A percentile compares a stretch with the other conserved stretches of the same genome.
Conservation (phyloP, 37 sponge, comb jelly and placozoan genomes). For the Cliona cf. orientalis region DNA sequence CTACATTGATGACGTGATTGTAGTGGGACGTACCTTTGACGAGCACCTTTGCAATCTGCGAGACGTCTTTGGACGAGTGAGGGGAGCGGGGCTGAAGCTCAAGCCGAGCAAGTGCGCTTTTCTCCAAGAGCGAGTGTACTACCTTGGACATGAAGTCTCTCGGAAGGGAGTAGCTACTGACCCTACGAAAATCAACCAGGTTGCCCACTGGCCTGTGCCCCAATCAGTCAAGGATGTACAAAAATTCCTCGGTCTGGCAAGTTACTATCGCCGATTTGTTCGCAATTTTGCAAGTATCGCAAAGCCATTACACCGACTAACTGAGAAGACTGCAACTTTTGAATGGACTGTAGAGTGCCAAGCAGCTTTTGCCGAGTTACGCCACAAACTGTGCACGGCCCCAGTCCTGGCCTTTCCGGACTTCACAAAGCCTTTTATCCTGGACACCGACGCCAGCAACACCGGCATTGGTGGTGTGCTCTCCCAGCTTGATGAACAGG, state of each 20-base stretch:
- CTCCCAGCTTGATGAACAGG: conserved; percentile 24
- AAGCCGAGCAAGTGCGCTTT: conserved; percentile 48
- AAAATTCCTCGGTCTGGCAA: conserved; percentile 26
- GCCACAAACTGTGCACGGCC: conserved; percentile 12
- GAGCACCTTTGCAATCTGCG: conserved; percentile 31
- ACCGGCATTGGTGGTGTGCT: conserved; percentile 55
- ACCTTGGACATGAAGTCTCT: conserved; percentile 45
- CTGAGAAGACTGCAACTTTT: conserved; percentile 14
- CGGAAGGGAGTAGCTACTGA: conserved; percentile 32
- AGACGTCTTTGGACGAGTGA: conserved; percentile 15
- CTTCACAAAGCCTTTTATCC: conserved; percentile 11
- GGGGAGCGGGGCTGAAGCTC: conserved; percentile 40
- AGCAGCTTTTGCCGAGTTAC: conserved; percentile 37
- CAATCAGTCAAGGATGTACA: conserved; percentile 24
- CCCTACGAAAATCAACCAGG: conserved; percentile 13
- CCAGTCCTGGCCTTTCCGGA: conserved; percentile 39
- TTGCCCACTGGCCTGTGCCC: conserved; percentile 31
- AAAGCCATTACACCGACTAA: conserved; percentile 40
- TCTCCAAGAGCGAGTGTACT: conserved; percentile 2
- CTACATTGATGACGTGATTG: conserved; percentile 54
- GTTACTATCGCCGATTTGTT: conserved; percentile 48
- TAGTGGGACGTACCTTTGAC: conserved; percentile 23
- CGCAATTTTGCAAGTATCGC: conserved; percentile 23
- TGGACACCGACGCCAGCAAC: conserved; percentile 57
- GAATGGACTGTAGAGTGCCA: conserved; percentile 40